phyloP scores from a whole-genome alignment of 2,888 invertebrate genomes.

The Emesis furor region DNA sequence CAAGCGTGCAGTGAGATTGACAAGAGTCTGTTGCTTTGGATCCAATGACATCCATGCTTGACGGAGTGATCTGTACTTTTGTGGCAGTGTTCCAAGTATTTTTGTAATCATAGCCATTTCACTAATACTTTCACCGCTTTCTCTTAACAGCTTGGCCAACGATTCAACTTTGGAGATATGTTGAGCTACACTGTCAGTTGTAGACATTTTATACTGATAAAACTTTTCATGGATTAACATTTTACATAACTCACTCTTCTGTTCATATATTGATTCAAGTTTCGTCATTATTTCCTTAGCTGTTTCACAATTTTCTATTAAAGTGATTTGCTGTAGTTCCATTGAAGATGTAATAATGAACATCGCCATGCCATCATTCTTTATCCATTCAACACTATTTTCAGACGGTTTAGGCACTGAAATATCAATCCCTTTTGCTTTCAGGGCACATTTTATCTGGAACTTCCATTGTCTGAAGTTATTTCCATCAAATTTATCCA shows the following conservation, averaged over 20 bases:
- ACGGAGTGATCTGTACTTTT: slow-evolving; percentile 68
- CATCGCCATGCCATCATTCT: slow-evolving; percentile 65
- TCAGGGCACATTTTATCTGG: too few relatives aligned
- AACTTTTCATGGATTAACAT: too few relatives aligned
- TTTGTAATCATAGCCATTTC: slow-evolving; percentile 74
- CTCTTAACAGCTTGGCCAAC: slow-evolving; percentile 55
- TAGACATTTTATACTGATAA: too few relatives aligned
- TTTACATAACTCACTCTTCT: too few relatives aligned
- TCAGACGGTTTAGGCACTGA: slow-evolving; percentile 27
- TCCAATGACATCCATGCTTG: slow-evolving; percentile 75
- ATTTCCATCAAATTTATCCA: too few relatives aligned
- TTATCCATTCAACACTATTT: slow-evolving; percentile 43
- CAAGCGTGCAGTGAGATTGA: slow-evolving; percentile 69
- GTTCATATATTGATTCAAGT: too few relatives aligned
- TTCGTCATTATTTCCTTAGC: too few relatives aligned
- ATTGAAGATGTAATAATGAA: slow-evolving; percentile 47
- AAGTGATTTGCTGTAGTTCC: too few relatives aligned
- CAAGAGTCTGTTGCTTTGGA: slow-evolving; percentile 34
- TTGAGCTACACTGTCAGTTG: slow-evolving; percentile 52
- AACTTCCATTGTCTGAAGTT: too few relatives aligned
- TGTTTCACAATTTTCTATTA: too few relatives aligned
- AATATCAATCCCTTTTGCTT: slow-evolving; percentile 60
- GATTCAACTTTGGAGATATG: slow-evolving; percentile 60
- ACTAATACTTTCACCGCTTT: slow-evolving; percentile 76
- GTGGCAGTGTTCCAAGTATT: slow-evolving; percentile 73